These are phyloP conservation scores for Staurois parvus DNA, from an alignment of 2,797 vertebrate genomes.

Conservation along the genomic window DNA sequence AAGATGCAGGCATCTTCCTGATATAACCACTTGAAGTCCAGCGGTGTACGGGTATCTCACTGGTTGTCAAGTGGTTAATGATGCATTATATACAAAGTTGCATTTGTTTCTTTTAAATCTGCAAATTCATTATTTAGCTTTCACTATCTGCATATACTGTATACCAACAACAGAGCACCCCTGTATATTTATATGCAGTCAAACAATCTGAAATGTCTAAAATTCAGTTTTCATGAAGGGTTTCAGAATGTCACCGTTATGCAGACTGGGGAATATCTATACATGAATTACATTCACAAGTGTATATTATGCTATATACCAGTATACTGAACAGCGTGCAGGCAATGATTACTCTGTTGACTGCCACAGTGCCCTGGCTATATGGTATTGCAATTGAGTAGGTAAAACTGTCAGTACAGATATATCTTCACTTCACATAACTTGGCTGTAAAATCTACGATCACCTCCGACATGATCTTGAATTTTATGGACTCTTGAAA, in stretches of 20 bases:
- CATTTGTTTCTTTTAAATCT: no score
- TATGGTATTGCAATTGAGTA: conserved; percentile 45
- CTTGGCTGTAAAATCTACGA: conserved; percentile 55
- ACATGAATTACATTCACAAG: neutral
- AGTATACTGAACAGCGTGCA: neutral
- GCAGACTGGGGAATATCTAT: neutral
- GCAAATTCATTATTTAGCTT: no score
- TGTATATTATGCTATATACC: neutral
- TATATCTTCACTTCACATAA: conserved; percentile 55
- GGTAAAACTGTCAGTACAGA: conserved; percentile 56
- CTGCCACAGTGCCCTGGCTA: neutral
- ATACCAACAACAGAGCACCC: no score
- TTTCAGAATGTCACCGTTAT: neutral
- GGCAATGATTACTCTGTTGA: conserved; percentile 10
- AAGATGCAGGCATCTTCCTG: no score
- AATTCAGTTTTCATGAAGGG: neutral
- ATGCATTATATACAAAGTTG: no score
- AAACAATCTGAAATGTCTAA: no score
- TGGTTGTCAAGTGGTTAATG: no score
- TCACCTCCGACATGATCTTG: conserved; percentile 56
- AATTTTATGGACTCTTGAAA: conserved; percentile 58
- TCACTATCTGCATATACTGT: no score
- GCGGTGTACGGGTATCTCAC: no score
- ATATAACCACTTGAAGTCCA: no score
- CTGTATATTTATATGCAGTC: no score